Conservation (phyloP, 2,888 invertebrate species). For the Drosophila mettleri region DNA sequence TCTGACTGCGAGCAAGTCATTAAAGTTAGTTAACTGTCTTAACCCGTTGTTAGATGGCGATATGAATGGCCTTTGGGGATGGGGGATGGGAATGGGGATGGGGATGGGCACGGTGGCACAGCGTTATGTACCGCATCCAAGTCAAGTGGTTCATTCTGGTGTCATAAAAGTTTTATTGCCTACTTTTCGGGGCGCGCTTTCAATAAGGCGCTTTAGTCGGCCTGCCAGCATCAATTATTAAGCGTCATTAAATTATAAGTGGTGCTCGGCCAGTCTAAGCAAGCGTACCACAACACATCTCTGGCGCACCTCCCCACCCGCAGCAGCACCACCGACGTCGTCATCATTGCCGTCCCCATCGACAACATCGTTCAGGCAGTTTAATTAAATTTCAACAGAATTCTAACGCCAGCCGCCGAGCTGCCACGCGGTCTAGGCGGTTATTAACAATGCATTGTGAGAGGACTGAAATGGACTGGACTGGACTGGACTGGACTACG, state of each 20-base stretch:
- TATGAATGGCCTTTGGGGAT: not conserved
- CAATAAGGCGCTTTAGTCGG: conserved; percentile 67
- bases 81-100: not conserved
- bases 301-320: not conserved
- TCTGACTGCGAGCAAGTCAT: conserved; percentile 40
- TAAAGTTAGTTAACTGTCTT: conserved; percentile 70
- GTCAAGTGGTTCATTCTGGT: conserved; percentile 47
- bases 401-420: conserved; percentile 34
- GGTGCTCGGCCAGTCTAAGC: conserved; percentile 39
- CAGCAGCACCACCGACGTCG: too few species aligned
- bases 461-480: conserved; percentile 21
- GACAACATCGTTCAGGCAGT: conserved; percentile 38
- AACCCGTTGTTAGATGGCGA: conserved; percentile 47
- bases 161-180: conserved; percentile 74
- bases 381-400: conserved; percentile 68
- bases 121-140: not conserved
- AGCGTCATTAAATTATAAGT: conserved; percentile 71
- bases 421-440: conserved; percentile 39
- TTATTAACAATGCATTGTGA: conserved; percentile 69
- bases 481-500: conserved; percentile 3
- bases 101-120: not conserved
- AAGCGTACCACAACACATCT: conserved; percentile 37
- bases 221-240: conserved; percentile 72
- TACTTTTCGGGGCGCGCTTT: conserved; percentile 50
- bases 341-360: not conserved